Evolutionary conservation across 2,113 vertebrate genomes (phyloP).

Genomic region (Dipodomys ordii): DNA sequence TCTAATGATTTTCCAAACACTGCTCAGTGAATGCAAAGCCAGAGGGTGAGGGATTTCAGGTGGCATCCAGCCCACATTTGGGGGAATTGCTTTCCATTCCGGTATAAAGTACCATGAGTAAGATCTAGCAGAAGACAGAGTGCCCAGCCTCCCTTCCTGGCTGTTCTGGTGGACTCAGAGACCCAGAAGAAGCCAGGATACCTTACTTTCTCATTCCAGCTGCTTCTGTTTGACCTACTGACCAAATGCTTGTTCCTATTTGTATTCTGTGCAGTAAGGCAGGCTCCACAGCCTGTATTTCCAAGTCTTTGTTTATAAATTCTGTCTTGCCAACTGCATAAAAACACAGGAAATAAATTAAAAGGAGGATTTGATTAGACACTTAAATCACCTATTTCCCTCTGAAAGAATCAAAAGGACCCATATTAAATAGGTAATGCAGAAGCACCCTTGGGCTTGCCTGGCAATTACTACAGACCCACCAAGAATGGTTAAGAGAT

Average conservation of each 20-base stretch:
- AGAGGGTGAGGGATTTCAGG: background rate
- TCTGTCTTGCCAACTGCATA: background rate
- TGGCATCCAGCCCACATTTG: background rate
- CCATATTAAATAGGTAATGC: background rate
- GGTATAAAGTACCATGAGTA: background rate
- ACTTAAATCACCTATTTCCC: too few relatives aligned
- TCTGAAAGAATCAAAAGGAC: too few relatives aligned
- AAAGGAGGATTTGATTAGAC: background rate
- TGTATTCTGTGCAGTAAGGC: background rate
- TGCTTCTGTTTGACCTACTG: constrained; percentile 44
- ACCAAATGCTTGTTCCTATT: constrained; percentile 35
- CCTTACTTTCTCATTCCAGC: constrained; percentile 54
- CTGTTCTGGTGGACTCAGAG: background rate
- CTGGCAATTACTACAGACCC: background rate
- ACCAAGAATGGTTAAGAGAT: background rate
- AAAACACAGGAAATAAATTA: constrained; percentile 22
- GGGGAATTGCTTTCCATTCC: background rate
- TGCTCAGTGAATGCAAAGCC: background rate
- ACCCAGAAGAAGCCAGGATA: constrained; percentile 31
- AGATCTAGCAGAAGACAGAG: background rate
- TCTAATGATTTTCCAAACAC: background rate
- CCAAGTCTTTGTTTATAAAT: constrained; percentile 28
- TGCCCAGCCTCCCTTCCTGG: background rate
- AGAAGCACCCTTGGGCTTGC: background rate
- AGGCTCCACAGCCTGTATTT: background rate